Conservation (phyloP, 2,113 vertebrate species). For the Lepisosteus osseus region DNA sequence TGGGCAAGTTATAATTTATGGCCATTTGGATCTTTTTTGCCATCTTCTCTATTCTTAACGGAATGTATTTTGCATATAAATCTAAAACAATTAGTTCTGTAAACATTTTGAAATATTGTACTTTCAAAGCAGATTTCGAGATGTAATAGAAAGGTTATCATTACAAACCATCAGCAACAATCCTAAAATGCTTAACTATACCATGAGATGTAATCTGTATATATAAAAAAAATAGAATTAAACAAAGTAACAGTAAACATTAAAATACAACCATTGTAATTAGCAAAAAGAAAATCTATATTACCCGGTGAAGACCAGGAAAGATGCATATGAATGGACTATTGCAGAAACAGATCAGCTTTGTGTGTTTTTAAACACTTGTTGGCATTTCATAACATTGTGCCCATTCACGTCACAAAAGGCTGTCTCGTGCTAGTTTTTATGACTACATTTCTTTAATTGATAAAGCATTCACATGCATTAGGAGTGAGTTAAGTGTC, state of each 20-base stretch:
- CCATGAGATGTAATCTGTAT: background rate
- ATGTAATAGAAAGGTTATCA: background rate
- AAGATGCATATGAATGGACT: constrained; percentile 20
- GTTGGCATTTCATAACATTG: constrained; percentile 53
- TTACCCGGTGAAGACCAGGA: constrained; percentile 16
- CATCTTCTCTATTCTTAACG: constrained; percentile 27
- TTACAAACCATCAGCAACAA: constrained; percentile 16
- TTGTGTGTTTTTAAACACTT: constrained; percentile 31
- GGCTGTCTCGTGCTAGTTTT: constrained; percentile 34
- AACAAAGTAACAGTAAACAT: constrained; percentile 16
- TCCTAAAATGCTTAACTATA: constrained; percentile 16
- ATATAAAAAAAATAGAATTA: constrained; percentile 3
- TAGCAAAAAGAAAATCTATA: constrained; percentile 34
- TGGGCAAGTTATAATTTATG: constrained; percentile 48
- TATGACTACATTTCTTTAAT: constrained; percentile 42
- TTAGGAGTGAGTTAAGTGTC: constrained; percentile 38
- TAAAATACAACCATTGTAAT: constrained; percentile 37
- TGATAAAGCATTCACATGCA: constrained; percentile 82
- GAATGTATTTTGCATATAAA: constrained; percentile 54
- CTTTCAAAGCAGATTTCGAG: constrained; percentile 43
- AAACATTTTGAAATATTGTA: constrained; percentile 47
- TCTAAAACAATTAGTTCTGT: constrained; percentile 39
- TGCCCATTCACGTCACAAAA: constrained; percentile 58
- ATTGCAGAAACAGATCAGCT: constrained; percentile 18
- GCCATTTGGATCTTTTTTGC: constrained; percentile 36